Percentiles rank a stretch among this genome's conserved stretches.
Evolutionary conservation across 2,797 vertebrate species (phyloP).

Genomic region (Microcaecilia unicolor): DNA sequence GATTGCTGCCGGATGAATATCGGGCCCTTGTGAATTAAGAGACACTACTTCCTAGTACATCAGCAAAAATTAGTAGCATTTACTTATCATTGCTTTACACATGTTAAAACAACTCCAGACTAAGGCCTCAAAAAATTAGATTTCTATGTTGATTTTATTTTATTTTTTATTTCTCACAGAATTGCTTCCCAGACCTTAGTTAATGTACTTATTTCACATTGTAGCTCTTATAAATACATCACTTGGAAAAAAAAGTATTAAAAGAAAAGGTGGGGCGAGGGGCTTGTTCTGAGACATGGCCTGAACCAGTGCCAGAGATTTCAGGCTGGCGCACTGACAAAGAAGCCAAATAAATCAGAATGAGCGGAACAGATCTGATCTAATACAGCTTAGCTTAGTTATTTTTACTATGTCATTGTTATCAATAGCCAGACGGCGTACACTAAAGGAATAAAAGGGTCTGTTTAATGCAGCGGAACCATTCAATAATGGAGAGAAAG

Average conservation of each 20-base stretch:
- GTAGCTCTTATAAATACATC: constrained; percentile 21
- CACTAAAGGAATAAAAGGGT: constrained; percentile 30
- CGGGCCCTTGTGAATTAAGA: too few relatives aligned
- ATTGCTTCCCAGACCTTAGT: constrained; percentile 18
- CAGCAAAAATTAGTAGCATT: too few relatives aligned
- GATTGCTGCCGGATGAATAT: too few relatives aligned
- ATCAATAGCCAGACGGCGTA: constrained; percentile 33
- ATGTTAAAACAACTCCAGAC: too few relatives aligned
- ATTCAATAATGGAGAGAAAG: constrained; percentile 1
- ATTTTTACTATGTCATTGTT: constrained; percentile 22
- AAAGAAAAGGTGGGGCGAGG: not conserved
- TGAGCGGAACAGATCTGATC: constrained; percentile 38
- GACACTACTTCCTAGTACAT: too few relatives aligned
- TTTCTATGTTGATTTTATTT: too few relatives aligned
- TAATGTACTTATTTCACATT: constrained; percentile 23
- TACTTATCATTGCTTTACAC: too few relatives aligned
- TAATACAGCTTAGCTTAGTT: constrained; percentile 40
- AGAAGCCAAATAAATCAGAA: constrained; percentile 40
- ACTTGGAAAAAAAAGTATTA: constrained; percentile 23
- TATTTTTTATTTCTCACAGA: not conserved
- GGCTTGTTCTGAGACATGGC: constrained; percentile 31
- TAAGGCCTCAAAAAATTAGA: too few relatives aligned
- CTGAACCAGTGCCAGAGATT: constrained; percentile 52
- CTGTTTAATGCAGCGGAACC: constrained; percentile 32
- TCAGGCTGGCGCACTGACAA: constrained; percentile 43